Evolutionary conservation across 2,797 vertebrate genomes (phyloP).

Genomic region (Hozukius guyotensis): DNA sequence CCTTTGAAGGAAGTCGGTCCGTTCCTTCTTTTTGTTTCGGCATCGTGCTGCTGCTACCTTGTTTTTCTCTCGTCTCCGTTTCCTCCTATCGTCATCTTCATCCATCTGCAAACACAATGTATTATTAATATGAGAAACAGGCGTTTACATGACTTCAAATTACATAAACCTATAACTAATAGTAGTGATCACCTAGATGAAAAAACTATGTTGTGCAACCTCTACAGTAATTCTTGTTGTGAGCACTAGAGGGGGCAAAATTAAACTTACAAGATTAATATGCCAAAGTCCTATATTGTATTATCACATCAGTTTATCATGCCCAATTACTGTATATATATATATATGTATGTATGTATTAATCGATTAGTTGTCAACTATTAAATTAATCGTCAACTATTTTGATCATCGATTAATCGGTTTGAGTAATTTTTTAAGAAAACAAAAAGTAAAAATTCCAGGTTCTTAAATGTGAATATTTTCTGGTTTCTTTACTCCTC

Average conservation of each 20-base stretch:
- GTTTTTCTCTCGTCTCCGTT: constrained; percentile 96
- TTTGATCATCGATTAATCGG: no score
- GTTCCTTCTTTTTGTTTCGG: constrained; percentile 98
- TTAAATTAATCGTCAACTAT: no score
- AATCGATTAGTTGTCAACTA: no score
- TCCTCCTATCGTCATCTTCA: constrained; percentile 93
- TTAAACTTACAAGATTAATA: background rate
- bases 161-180: background rate
- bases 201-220: background rate
- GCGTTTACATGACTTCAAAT: background rate
- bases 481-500: no score
- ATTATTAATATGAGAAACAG: background rate
- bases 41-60: constrained; percentile 96
- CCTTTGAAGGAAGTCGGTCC: constrained; percentile 95
- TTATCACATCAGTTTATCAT: background rate
- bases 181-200: background rate
- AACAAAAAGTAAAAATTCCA: no score
- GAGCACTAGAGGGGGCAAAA: constrained; percentile 35
- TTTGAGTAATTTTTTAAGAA: no score
- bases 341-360: background rate
- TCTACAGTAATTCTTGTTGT: background rate
- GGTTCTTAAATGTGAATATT: no score
- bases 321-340: background rate
- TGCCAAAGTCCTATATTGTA: background rate
- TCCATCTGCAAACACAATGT: constrained; percentile 83